Evolutionary conservation across 2,797 vertebrate genomes (phyloP).

Genomic region (Cyclura pinguis): DNA sequence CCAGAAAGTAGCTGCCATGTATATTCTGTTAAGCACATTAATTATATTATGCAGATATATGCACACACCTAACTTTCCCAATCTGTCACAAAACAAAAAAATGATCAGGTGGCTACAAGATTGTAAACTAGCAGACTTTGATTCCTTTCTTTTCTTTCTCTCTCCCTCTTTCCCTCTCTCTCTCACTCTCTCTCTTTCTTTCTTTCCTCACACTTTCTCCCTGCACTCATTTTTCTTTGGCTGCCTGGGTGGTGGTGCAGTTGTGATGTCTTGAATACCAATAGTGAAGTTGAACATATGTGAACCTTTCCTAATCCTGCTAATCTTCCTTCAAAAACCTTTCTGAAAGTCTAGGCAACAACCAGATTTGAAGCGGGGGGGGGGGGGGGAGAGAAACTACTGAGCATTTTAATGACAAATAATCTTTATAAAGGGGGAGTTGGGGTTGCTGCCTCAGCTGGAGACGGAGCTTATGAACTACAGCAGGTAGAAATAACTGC

Average conservation of each 20-base stretch:
- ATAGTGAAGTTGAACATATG: constrained; percentile 96
- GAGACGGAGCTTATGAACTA: constrained; percentile 78
- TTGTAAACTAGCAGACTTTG: fast-evolving
- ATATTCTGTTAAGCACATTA: background rate
- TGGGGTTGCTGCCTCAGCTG: constrained; percentile 70
- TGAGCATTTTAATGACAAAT: constrained; percentile 88
- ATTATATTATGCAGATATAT: background rate
- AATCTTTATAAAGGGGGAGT: constrained; percentile 78
- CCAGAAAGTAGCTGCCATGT: background rate
- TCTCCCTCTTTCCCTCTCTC: constrained; percentile 20
- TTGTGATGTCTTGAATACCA: constrained; percentile 91
- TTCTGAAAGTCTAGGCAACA: constrained; percentile 82
- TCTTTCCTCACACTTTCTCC: constrained; percentile 34
- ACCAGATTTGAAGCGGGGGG: constrained; percentile 77
- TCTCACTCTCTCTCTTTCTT: background rate
- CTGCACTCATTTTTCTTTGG: constrained; percentile 50
- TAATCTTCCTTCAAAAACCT: constrained; percentile 94
- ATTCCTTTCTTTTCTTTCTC: constrained; percentile 7
- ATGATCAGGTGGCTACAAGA: background rate
- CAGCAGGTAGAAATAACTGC: constrained; percentile 82
- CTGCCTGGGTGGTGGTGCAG: constrained; percentile 89
- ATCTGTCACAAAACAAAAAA: background rate
- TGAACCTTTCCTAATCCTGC: constrained; percentile 97
- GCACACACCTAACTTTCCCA: fast-evolving
- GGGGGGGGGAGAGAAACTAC: constrained; percentile 65